Evolutionary conservation across 2,888 invertebrate genomes (phyloP), one percentile per base, ranked within the genome.

Genomic region (Caenorhabditis wallacei): DNA sequence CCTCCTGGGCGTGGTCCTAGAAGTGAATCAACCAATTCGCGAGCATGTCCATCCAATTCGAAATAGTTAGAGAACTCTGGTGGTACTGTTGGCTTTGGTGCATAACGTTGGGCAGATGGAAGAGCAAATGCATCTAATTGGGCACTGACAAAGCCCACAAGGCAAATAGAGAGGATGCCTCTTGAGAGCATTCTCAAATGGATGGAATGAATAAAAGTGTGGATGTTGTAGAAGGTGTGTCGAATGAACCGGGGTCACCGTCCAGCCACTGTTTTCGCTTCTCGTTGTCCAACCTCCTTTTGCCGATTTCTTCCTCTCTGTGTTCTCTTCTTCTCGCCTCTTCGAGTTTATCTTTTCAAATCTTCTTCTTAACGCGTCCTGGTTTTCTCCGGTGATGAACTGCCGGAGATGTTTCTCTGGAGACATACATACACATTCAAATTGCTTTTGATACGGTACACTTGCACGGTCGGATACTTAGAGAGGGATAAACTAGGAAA

Each of bases 1-100:
- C 91, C 91, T 22, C 91, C 91, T 35, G 91, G 90, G n/a, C 91
- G 84, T 54, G 90, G 89, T n/a, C 91, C 92, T 40, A 92, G 86
- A 59, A 92, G 71, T 8, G 88, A 87, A 84, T 92, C 91, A 16
- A 92, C 88, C 63, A 92, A 84, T 75, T 90, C 88, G 69, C 90
- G 88, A 59, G 92, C 92, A 80, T 92, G 91, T 11, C 92, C 92
- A 79, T 92, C 91, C 26, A 92, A 84, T 54, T 92, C 92, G 80
- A 92, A 92, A 79, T 87, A 92, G 43, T 88, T 85, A 37, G 87
- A 84, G 66, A 90, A 84, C 82, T 92, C 92, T 30, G 92, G 89
- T n/a, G 90, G 87, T 2, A 92, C 89, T 13, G 89, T 90, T 35
- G 92, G 92, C 81, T 91, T 92, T 10, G 91, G 86, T 8, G 90